phyloP scores from a whole-genome alignment of 2,113 vertebrate species.

The Dipodomys merriami region DNA sequence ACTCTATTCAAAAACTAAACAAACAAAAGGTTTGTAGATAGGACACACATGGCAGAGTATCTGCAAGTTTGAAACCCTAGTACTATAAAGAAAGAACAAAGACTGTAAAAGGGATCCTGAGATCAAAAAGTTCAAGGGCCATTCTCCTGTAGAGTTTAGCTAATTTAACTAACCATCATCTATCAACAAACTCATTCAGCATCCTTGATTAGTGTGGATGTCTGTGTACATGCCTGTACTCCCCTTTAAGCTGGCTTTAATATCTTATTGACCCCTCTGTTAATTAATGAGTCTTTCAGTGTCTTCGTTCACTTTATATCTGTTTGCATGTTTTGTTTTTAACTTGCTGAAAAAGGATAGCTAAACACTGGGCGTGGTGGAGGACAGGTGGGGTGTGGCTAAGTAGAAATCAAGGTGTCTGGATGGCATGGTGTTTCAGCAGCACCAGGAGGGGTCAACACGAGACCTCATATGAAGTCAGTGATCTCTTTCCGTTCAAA shows the following conservation, averaged over 20 bases:
- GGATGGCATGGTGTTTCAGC: background rate
- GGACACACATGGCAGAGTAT: no score
- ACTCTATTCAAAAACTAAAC: no score
- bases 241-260: slow-evolving; percentile 5
- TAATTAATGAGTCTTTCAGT: background rate
- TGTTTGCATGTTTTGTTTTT: background rate
- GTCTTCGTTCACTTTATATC: background rate
- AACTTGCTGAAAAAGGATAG: background rate
- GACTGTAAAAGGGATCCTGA: background rate
- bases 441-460: no score
- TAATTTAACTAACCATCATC: background rate
- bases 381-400: background rate
- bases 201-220: background rate
- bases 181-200: background rate
- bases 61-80: no score
- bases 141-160: background rate
- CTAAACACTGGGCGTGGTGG: background rate
- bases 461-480: background rate
- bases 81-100: no score
- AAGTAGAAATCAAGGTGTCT: background rate
- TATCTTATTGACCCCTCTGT: background rate
- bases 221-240: background rate
- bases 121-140: background rate
- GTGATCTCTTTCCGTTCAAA: accelerated
- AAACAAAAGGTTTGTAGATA: no score